Base-by-base conservation (phyloP, 2,113 vertebrate species). In the Nymphicus hollandicus region DNA sequence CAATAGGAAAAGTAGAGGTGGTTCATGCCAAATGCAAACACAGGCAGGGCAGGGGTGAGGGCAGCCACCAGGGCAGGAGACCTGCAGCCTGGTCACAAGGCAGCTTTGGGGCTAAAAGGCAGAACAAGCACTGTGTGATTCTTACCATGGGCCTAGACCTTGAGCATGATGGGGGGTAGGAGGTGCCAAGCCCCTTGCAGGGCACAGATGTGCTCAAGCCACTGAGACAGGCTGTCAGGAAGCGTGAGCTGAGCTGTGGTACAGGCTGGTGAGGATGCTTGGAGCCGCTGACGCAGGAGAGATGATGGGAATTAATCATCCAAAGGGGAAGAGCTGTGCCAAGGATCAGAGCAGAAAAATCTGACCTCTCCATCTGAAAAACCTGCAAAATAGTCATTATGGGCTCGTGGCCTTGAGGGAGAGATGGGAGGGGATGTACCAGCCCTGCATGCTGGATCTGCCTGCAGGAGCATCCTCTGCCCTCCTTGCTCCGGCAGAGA, bases 41-140 rank as follows among this genome's bases (percentile, higher is more conserved):
- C 29, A 17, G 73, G 23, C 55, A 61, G 63, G 56, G 35, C 61
- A 61, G 29, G 31, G 39, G 17, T 4, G 6, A 7, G 11, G 29
- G 47, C 55, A 89, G 61, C 13, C 24, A 4, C 0, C 0, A 13
- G 28, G 50, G 35, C 41, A 39, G 68, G 4, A 11, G 46, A 43
- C 20, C 25, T 72, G 47, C 72, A 50, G 77, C 58, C 46, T 13
- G 37, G 6, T 3, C 37, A 9, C 28, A 31, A n/a, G 61, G 39
- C 74, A 78, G 64, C 28, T 49, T 33, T 0, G 0, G 13, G 35
- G 46, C 55, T 27, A n/a, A 41, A 53, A 31, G 31, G 44, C 78
- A 87, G 73, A 61, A 11, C 6, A 29, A 84, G 35, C 18, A 13
- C 1, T 44, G 4, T 37, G 3, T 22, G 43, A 11, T 6, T 27